A percentile compares a stretch with the other conserved stretches of the same genome.
Conservation (phyloP, 2,113 vertebrate species). For the Nyctereutes procyonoides region DNA sequence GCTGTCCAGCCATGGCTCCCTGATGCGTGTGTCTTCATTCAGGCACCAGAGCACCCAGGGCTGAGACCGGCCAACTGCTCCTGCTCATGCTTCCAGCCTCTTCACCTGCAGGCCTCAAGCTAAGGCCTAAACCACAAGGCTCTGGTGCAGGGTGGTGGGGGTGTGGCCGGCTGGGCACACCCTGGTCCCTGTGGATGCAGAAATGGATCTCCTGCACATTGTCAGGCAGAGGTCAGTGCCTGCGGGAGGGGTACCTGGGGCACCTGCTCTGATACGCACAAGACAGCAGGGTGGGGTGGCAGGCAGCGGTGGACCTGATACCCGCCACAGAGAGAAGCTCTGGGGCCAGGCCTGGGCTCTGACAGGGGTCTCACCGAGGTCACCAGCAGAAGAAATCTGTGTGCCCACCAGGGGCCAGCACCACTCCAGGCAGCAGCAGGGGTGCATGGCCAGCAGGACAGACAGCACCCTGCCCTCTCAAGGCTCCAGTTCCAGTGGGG, state of each 20-base stretch:
- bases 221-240: not conserved
- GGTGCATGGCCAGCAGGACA: rapidly evolving
- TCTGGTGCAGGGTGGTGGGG: not conserved
- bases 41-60: rapidly evolving
- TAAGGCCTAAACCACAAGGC: not conserved
- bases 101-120: not conserved
- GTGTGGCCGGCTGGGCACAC: not conserved
- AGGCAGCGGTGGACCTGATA: rapidly evolving
- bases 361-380: not conserved
- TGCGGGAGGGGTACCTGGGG: no score
- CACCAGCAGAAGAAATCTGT: not conserved
- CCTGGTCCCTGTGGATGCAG: not conserved
- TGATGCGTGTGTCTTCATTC: rapidly evolving
- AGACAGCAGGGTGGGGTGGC: rapidly evolving
- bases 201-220: rapidly evolving
- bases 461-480: rapidly evolving
- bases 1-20: no score
- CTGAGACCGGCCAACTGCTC: not conserved
- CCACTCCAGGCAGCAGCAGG: rapidly evolving
- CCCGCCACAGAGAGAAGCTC: no score
- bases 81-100: rapidly evolving
- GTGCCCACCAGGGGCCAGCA: rapidly evolving
- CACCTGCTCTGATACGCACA: not conserved
- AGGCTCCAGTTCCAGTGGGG: rapidly evolving
- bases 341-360: not conserved